Base-by-base conservation (phyloP, 2,888 invertebrate genomes). In the Empis livida region DNA sequence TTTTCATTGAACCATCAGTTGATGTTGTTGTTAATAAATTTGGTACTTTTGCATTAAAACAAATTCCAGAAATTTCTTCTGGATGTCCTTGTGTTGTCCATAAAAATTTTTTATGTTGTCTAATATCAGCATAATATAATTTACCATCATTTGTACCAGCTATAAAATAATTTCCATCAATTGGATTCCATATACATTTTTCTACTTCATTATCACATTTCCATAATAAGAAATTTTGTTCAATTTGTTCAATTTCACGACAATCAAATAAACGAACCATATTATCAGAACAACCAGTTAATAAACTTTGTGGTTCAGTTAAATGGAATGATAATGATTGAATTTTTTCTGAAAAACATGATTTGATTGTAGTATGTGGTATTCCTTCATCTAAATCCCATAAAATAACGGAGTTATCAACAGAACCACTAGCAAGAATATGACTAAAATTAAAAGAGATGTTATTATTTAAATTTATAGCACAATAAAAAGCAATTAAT, bases 391-490 rank as follows among this genome's bases (percentile, higher is more conserved):
- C 86, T 61, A 97, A 72, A 70, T 97, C 96, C 97, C 97, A 97
- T 2, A 97, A 65, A 17, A 89, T 73, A 6, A 91, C 81, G 2
- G 86, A 85, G 56, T 77, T 76, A 69, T 97, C 97, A 0, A 89
- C 95, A 0, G 94, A 95, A 0, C 85, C 93, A 68, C 94, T 94
- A 0, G 94, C 94, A 53, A 97, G 63, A 31, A 95, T 80, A 63
- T 95, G 91, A 30, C 85, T 84, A 61, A 35, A 70, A 61, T 37
- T 8, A 37, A 10, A 37, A 37, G 9, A 5, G n/a, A 6, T 51
- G 45, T 17, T 20, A 6, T 5, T n/a, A 37, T 23, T 15, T 17
- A 10, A n/a, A 39, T 17, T 13, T 10, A 47, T 44, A 16, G n/a
- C 20, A 11, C 15, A 44, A 42, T 32, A 30, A 31, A 8, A n/a